phyloP scores from a whole-genome alignment of 2,888 invertebrate species.

The Oscheius sp. region DNA sequence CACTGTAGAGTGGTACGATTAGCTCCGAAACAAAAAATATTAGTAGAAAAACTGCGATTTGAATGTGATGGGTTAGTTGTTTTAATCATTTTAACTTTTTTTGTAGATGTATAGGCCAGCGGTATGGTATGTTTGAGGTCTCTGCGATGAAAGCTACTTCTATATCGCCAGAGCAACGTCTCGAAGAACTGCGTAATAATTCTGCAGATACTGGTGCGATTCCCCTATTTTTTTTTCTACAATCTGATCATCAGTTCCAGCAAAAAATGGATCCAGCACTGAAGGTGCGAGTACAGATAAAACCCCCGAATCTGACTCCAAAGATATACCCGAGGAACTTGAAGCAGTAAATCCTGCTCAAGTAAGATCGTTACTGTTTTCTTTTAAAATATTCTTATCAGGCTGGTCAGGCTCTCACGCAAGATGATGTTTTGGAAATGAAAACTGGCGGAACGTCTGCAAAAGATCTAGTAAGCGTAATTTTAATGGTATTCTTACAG shows the following conservation, averaged over 20 bases:
- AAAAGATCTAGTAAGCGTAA: conserved; percentile 44
- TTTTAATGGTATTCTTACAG: not conserved
- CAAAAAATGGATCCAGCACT: conserved; percentile 6
- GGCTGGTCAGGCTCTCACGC: conserved; percentile 54
- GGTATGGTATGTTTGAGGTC: conserved; percentile 68
- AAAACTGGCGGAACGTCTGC: conserved; percentile 55
- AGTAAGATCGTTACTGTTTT: conserved; percentile 2
- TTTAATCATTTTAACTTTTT: not conserved
- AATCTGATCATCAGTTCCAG: not conserved
- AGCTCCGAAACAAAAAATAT: conserved; percentile 54
- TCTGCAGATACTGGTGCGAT: not conserved
- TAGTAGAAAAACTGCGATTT: conserved; percentile 66
- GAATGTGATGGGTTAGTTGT: conserved; percentile 47
- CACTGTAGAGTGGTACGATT: conserved; percentile 60
- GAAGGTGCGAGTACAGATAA: conserved; percentile 2
- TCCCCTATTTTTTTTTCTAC: too few relatives aligned
- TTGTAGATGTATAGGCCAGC: conserved; percentile 62
- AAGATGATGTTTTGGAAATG: conserved; percentile 59
- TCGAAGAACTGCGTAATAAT: not conserved
- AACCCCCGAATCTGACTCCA: not conserved
- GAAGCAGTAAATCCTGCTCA: not conserved
- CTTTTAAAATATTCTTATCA: conserved; percentile 2
- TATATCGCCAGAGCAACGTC: not conserved
- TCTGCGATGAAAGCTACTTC: conserved; percentile 36
- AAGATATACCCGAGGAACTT: conserved; percentile 3